These are phyloP conservation scores for Vesta saturnalis DNA, from an alignment of 2,888 invertebrate species.

Conservation along the genomic window DNA sequence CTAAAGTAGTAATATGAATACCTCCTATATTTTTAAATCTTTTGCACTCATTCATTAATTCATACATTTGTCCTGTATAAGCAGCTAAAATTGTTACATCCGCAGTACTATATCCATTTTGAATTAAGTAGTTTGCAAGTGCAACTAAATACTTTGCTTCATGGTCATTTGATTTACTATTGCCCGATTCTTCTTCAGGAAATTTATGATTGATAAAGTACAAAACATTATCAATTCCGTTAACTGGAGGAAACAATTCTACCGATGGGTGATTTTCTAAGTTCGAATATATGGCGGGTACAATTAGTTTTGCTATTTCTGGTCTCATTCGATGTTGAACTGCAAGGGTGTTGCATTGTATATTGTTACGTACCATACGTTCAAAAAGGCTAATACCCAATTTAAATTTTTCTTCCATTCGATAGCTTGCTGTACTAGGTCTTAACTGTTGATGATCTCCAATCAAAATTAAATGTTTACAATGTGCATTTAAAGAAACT, in stretches of 20 bases:
- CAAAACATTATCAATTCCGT: constrained; percentile 70
- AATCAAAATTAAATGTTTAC: constrained; percentile 85
- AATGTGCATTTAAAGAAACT: constrained; percentile 74
- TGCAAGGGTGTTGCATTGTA: constrained; percentile 69
- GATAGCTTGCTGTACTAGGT: constrained; percentile 75
- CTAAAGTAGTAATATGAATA: constrained; percentile 74
- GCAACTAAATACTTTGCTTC: constrained; percentile 65
- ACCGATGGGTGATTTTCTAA: constrained; percentile 71
- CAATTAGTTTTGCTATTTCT: constrained; percentile 69
- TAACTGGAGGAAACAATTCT: constrained; percentile 65
- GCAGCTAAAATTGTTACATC: constrained; percentile 80
- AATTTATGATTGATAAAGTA: constrained; percentile 74
- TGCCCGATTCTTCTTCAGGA: constrained; percentile 68
- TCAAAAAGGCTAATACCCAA: constrained; percentile 86
- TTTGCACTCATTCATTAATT: constrained; percentile 64
- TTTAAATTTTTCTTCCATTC: constrained; percentile 71
- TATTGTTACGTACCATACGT: constrained; percentile 74
- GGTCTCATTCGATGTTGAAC: constrained; percentile 83
- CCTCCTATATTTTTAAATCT: constrained; percentile 52
- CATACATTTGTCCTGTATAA: constrained; percentile 76
- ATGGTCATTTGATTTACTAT: constrained; percentile 70
- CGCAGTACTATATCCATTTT: constrained; percentile 49
- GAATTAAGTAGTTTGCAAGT: background rate
- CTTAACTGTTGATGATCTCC: constrained; percentile 85
- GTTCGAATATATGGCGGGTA: constrained; percentile 74